Evolutionary conservation across 2,113 vertebrate species (phyloP), one percentile per base, ranked within the genome.

Genomic region (Corapipo altera): DNA sequence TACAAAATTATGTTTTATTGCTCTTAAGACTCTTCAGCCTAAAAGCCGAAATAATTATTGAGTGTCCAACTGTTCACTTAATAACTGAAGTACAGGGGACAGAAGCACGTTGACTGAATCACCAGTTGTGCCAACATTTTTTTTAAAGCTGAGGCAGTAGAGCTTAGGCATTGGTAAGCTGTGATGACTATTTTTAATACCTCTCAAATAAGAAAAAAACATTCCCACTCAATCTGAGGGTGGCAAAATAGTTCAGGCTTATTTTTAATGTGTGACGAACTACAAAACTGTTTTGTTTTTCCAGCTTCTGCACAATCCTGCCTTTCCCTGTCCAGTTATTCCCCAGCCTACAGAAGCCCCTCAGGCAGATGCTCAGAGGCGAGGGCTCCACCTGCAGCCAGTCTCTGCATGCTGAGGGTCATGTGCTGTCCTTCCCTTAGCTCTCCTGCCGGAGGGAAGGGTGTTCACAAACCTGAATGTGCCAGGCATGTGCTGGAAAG

Each of bases 131-230:
- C 64, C 93, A 74, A 19, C 48, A 3, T 41, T 52, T 80, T 80
- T 88, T 90, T 73, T 74, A 12, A 71, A 88, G 55, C 39, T 0
- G 0, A 83, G 43, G 79, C 78, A 78, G 48, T 26, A 74, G 61
- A 90, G 51, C 55, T 85, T 44, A 89, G 74, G 74, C 78, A 55
- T 27, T 70, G 59, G 51, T 81, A 74, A 86, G 44, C 90, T 92
- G 72, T 72, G 76, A 91, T 80, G 71, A 69, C 94, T 95, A 87
- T 95, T 96, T 97, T 97, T 96, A 91, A 81, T 91, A 91, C 82
- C 37, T 30, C 73, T 84, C 61, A 75, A 94, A 75, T 55, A 80
- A 64, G 87, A 74, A 76, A 81, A 85, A 90, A 90, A 55, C 77
- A 86, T 81, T 93, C 88, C 96, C 90, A 91, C 90, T 86, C 90